A percentile compares a stretch with the other conserved stretches of the same genome.
phyloP scores from a whole-genome alignment of 2,113 vertebrate species.

The Clarias batrachus region DNA sequence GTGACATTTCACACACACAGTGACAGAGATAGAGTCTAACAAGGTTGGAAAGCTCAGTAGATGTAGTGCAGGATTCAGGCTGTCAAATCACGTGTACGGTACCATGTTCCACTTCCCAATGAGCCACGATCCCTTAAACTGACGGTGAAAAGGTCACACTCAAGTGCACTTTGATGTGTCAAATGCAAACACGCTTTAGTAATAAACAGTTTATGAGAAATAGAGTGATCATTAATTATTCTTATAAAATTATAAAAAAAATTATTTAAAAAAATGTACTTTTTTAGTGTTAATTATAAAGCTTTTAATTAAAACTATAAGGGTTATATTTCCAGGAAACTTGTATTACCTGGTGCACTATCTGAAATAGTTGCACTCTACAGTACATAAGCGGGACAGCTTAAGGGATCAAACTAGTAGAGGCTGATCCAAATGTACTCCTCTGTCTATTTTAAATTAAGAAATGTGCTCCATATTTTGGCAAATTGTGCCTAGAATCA shows the following conservation, averaged over 20 bases:
- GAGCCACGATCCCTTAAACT: background rate
- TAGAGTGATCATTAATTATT: background rate
- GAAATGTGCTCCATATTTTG: background rate
- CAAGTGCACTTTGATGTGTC: background rate
- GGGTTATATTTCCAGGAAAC: background rate
- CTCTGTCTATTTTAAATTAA: background rate
- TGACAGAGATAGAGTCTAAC: constrained; percentile 5
- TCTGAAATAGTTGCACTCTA: background rate
- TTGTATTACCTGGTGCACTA: background rate
- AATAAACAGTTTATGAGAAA: background rate
- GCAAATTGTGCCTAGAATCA: background rate
- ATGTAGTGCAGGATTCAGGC: constrained; percentile 60
- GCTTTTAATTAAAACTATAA: background rate
- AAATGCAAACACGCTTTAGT: background rate
- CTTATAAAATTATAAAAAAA: too few species aligned
- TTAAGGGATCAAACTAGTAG: constrained; percentile 11
- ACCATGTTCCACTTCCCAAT: constrained; percentile 49
- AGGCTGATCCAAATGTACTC: background rate
- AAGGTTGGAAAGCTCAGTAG: constrained; percentile 10
- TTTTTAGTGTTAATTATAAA: constrained; percentile 1
- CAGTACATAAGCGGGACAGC: background rate
- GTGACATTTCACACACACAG: constrained; percentile 11
- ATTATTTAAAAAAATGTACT: constrained; percentile 8
- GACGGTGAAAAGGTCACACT: background rate
- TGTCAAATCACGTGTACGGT: constrained; percentile 58